A percentile compares a stretch with the other conserved stretches of the same genome.
Evolutionary conservation across 2,888 invertebrate genomes (phyloP).

Genomic region (Cybosia mesomella): DNA sequence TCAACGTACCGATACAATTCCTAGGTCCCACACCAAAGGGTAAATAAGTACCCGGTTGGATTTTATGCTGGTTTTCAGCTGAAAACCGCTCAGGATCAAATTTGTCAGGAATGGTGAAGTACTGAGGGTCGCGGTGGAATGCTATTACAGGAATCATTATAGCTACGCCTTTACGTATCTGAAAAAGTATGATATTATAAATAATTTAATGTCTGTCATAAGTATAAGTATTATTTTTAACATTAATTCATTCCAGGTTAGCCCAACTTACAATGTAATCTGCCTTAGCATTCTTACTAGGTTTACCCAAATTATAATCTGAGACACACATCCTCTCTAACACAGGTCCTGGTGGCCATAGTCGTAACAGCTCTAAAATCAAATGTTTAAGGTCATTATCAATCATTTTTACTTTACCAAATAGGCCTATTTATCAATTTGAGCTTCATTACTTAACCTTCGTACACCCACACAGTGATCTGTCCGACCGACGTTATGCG

Average conservation of each 20-base stretch:
- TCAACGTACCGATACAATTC: constrained; percentile 72
- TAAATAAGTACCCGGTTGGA: constrained; percentile 68
- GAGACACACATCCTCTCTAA: constrained; percentile 80
- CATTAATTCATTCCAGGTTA: not conserved
- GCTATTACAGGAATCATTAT: constrained; percentile 72
- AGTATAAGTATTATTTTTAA: not conserved
- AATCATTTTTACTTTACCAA: too few relatives aligned
- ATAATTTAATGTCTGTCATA: not conserved
- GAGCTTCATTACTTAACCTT: too few relatives aligned
- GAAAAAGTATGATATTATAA: constrained; percentile 16
- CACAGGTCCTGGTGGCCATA: constrained; percentile 75
- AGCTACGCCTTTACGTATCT: constrained; percentile 64
- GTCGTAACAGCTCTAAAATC: constrained; percentile 70
- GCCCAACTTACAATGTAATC: constrained; percentile 67
- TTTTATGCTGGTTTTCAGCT: constrained; percentile 83
- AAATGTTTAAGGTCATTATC: not conserved
- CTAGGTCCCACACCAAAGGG: constrained; percentile 88
- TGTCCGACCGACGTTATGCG: too few relatives aligned
- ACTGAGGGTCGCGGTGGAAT: constrained; percentile 82
- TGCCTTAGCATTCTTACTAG: constrained; percentile 56
- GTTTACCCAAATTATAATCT: constrained; percentile 74
- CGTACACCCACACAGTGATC: too few relatives aligned
- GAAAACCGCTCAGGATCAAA: constrained; percentile 88
- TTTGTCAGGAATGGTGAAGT: constrained; percentile 83
- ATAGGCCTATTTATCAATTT: not conserved